Percentiles rank a stretch among this genome's conserved stretches.
Evolutionary conservation across 2,113 vertebrate genomes (phyloP).

Genomic region (Opisthocomus hoazin): DNA sequence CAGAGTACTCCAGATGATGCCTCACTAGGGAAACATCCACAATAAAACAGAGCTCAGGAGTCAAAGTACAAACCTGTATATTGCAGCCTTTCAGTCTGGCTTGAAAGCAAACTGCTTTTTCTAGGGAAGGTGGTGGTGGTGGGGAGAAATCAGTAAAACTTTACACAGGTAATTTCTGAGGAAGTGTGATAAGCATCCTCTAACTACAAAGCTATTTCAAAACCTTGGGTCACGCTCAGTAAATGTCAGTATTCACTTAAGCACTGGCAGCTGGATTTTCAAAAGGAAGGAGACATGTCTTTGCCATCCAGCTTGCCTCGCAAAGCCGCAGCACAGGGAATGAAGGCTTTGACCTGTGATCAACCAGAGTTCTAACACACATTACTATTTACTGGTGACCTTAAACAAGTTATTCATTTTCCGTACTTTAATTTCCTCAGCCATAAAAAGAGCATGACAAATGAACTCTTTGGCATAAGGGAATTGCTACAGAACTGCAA

Average conservation of each 20-base stretch:
- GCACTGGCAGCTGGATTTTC: neutral
- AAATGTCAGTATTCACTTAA: neutral
- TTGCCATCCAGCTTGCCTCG: neutral
- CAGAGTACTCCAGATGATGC: too few species aligned
- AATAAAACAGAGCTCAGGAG: neutral
- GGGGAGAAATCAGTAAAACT: neutral
- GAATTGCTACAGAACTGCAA: neutral
- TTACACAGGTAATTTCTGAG: neutral
- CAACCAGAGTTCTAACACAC: neutral
- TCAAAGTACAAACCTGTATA: neutral
- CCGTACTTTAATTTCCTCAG: neutral
- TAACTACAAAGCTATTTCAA: neutral
- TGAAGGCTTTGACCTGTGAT: neutral
- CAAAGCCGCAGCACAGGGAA: rapidly evolving
- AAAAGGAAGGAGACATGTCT: neutral
- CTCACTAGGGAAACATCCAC: neutral
- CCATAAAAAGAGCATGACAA: neutral
- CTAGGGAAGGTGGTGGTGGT: rapidly evolving
- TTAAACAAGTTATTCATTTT: neutral
- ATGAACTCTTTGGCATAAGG: neutral
- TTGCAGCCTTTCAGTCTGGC: neutral
- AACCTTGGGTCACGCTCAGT: neutral
- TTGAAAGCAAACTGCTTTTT: neutral
- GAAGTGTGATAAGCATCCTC: neutral
- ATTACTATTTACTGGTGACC: neutral